Evolutionary conservation across 2,113 vertebrate genomes (phyloP).

Genomic region (Eurystomus gularis): DNA sequence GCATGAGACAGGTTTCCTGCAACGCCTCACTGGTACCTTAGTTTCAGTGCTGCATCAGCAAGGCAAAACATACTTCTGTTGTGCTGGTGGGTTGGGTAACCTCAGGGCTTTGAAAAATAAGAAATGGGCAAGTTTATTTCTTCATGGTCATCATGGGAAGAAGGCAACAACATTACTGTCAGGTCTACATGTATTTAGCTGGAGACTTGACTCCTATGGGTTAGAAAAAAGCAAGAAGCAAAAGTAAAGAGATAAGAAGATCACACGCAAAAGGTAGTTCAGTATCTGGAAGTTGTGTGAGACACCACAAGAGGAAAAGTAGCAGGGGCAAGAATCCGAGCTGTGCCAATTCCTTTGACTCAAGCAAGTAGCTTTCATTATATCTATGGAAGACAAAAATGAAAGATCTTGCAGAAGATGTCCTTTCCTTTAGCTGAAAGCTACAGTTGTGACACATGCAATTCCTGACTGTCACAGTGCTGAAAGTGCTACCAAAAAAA

Average conservation of each 20-base stretch:
- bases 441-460: background rate
- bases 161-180: background rate
- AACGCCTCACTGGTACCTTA: accelerated
- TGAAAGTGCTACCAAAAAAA: background rate
- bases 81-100: background rate
- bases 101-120: background rate
- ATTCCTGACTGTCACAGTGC: background rate
- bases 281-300: background rate
- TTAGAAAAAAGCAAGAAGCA: background rate
- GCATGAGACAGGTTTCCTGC: background rate
- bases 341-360: background rate
- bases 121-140: background rate
- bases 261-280: background rate
- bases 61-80: background rate
- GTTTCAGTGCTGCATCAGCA: background rate
- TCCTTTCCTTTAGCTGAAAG: constrained; percentile 34
- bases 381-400: background rate
- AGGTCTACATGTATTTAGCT: background rate
- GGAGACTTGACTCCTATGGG: background rate
- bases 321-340: background rate
- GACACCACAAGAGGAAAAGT: background rate
- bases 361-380: background rate
- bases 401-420: background rate
- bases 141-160: background rate
- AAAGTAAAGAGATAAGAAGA: background rate